These are phyloP conservation scores for Pachydiplax longipennis DNA, from an alignment of 2,888 invertebrate species.

Conservation along the genomic window DNA sequence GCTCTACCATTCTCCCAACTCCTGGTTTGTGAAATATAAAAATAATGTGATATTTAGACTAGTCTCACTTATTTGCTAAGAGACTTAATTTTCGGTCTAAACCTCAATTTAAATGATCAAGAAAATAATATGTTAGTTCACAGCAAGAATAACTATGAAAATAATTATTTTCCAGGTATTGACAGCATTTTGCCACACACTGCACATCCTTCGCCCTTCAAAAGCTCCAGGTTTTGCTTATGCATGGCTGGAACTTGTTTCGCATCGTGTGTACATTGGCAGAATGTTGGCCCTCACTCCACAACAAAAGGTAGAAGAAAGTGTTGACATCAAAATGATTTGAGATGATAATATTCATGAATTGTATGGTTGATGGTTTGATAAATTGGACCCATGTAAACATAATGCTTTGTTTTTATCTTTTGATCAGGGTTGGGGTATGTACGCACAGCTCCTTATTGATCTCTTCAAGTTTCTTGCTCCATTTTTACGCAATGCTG, in stretches of 20 bases:
- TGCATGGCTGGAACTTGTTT: slow-evolving; percentile 97
- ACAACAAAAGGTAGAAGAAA: slow-evolving; percentile 76
- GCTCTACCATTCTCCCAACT: no score
- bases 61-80: no score
- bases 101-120: no score
- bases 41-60: no score
- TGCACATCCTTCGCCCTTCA: slow-evolving; percentile 90
- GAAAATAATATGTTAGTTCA: no score
- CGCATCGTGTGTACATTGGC: slow-evolving; percentile 95
- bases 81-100: no score
- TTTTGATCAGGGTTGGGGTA: slow-evolving; percentile 81
- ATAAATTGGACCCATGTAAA: background rate
- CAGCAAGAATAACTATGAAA: background rate
- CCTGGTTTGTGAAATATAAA: no score
- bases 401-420: background rate
- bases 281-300: slow-evolving; percentile 89
- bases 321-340: background rate
- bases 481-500: slow-evolving; percentile 96
- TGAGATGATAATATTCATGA: background rate
- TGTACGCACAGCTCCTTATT: slow-evolving; percentile 95
- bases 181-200: slow-evolving; percentile 94
- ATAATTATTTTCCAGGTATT: slow-evolving; percentile 67
- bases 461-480: slow-evolving; percentile 97
- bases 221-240: slow-evolving; percentile 97
- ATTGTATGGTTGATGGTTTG: background rate